Base-by-base conservation (phyloP, 2,888 invertebrate species). In the Imbricaverruca yamaguchii region DNA sequence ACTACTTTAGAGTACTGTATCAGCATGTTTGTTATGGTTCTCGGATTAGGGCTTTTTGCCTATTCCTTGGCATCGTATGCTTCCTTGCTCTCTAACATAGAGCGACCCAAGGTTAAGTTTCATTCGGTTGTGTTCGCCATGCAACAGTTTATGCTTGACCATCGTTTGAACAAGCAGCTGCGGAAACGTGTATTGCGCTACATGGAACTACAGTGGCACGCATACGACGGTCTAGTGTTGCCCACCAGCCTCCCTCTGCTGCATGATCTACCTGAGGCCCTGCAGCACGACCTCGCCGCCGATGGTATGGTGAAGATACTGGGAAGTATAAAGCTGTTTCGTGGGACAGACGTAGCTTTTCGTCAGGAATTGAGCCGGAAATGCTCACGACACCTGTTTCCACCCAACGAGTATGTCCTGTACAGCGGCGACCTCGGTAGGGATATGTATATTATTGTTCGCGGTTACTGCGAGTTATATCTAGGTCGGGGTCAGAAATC, bases 381-480 rank as follows among this genome's bases (percentile, higher is more conserved):
- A 23, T 74, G 74, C 21, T 74, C 74, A 1, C 55, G 74, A 2
- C 23, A 74, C 74, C 74, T 74, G 2, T 74, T 74, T 55, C 74
- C 74, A 21, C 74, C 74, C 15, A 74, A 74, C 55, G 74, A 74
- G 55, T 53, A 53, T 10, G 74, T 74, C 21, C 9, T 74, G 55
- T 74, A 74, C 74, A 74, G 74, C 21, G 74, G 74, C 21, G 74
- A 74, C 55, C 74, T 74, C 7, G 55, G 74, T 18, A 7, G 74
- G 3, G 74, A 74, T 21, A 74, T 74, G 74, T 74, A 74, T 55
- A 11, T 74, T 21, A 21, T 74, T 3, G 10, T 74, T 12, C 74
- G 74, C 11, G 74, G 74, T 7, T 74, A 74, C n/a, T 74, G 74
- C 74, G 74, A 74, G 55, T 74, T 55, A 21, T 74, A 55, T 21